Conservation (phyloP, 2,888 invertebrate genomes). For the Zonitis immaculata region DNA sequence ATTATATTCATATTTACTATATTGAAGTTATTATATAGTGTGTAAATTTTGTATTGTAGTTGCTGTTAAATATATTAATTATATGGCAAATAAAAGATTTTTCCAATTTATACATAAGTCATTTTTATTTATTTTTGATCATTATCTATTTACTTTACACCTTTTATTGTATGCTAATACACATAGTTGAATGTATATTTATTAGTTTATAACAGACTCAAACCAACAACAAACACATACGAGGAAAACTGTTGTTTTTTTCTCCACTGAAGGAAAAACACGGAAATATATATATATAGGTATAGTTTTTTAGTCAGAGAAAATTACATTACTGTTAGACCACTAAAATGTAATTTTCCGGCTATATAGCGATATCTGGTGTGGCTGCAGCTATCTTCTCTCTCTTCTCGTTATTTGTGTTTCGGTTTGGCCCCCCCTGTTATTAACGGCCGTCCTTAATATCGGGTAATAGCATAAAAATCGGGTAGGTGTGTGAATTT, state of each 20-base stretch:
- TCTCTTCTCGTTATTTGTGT: no score
- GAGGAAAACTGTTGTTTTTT: no score
- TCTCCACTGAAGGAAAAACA: no score
- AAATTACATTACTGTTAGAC: no score
- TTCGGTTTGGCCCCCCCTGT: conserved; percentile 9
- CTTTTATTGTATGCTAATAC: background rate
- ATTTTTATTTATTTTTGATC: no score
- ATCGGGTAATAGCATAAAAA: conserved; percentile 25
- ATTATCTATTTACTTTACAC: no score
- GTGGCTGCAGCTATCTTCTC: background rate
- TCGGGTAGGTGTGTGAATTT: conserved; percentile 37
- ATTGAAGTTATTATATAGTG: conserved; percentile 60
- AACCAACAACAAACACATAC: no score
- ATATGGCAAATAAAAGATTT: conserved; percentile 67
- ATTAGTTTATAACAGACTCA: no score
- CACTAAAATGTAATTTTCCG: background rate
- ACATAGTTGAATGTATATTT: no score
- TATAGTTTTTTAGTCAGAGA: no score
- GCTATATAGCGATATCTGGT: background rate
- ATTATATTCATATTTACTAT: conserved; percentile 51
- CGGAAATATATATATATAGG: no score
- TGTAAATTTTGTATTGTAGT: conserved; percentile 75
- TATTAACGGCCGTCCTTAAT: conserved; percentile 21
- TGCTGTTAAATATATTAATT: conserved; percentile 68
- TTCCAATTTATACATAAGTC: conserved; percentile 48